Conservation (phyloP, 2,797 vertebrate genomes). For the Amblyopsis hoosieri region DNA sequence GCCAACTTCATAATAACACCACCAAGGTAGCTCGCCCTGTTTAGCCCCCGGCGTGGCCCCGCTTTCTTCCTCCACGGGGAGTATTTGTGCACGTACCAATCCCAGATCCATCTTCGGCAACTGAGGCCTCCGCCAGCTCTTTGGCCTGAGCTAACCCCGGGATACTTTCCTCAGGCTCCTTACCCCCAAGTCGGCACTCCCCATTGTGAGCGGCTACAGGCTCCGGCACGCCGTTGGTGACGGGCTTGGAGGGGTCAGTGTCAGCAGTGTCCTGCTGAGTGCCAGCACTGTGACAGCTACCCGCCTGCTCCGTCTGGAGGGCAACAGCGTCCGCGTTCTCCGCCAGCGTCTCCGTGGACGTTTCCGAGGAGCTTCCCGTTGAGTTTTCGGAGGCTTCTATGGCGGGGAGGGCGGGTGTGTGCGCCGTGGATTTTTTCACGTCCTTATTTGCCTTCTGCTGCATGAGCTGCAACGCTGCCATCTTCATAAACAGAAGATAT, state of each 20-base stretch:
- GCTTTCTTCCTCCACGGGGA: not conserved
- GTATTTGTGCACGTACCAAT: conserved; percentile 72
- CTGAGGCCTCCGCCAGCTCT: conserved; percentile 94
- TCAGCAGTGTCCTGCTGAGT: conserved; percentile 33
- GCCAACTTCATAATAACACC: conserved; percentile 32
- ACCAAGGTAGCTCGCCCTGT: conserved; percentile 61
- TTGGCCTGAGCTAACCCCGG: conserved; percentile 92
- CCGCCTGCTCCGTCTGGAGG: conserved; percentile 23
- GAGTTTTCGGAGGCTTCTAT: conserved; percentile 37
- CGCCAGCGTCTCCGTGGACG: conserved; percentile 11
- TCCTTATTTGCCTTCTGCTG: conserved; percentile 93
- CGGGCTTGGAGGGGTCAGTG: conserved; percentile 36
- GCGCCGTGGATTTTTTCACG: conserved; percentile 50
- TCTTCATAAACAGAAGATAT: conserved; percentile 98
- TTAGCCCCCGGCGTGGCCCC: conserved; percentile 19
- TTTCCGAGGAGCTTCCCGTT: conserved; percentile 20
- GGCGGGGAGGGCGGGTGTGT: conserved; percentile 44
- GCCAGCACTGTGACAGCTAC: conserved; percentile 7
- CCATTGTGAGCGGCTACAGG: conserved; percentile 66
- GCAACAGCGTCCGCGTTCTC: conserved; percentile 50
- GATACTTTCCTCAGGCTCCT: conserved; percentile 83
- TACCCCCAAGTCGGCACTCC: conserved; percentile 81
- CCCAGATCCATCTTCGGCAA: conserved; percentile 90
- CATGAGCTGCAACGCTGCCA: conserved; percentile 97
- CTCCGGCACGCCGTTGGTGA: conserved; percentile 70